Evolutionary conservation across 2,113 vertebrate genomes (phyloP).

Genomic region (Rhinopithecus roxellana): DNA sequence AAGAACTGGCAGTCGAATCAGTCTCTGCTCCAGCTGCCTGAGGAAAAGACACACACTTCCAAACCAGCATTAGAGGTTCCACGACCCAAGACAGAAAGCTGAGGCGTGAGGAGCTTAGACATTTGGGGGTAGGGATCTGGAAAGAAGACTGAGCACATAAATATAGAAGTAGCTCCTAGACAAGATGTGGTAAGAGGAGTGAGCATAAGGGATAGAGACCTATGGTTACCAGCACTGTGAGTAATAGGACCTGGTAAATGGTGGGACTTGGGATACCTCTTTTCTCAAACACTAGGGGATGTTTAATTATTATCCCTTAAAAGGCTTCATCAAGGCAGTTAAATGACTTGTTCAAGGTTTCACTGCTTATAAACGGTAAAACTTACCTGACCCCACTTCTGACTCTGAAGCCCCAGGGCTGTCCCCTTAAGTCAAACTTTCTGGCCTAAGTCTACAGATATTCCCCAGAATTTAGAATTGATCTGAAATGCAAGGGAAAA

Average conservation of each 20-base stretch:
- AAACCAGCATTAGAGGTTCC: neutral
- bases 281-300: neutral
- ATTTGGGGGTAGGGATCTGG: neutral
- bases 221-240: neutral
- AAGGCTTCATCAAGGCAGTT: neutral
- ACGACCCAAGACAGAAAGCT: neutral
- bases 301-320: neutral
- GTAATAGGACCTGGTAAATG: neutral
- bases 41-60: neutral
- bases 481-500: conserved; percentile 38
- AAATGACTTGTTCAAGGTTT: neutral
- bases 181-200: neutral
- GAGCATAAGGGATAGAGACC: neutral
- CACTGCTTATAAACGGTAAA: neutral
- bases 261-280: neutral
- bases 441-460: conserved; percentile 24
- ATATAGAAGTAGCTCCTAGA: neutral
- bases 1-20: neutral
- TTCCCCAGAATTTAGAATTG: conserved; percentile 28
- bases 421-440: conserved; percentile 29
- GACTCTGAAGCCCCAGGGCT: conserved; percentile 15
- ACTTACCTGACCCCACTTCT: neutral
- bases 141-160: neutral
- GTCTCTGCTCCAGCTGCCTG: neutral
- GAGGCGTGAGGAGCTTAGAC: neutral